phyloP scores from a whole-genome alignment of 2,113 vertebrate species.

The Synchiropus splendidus region DNA sequence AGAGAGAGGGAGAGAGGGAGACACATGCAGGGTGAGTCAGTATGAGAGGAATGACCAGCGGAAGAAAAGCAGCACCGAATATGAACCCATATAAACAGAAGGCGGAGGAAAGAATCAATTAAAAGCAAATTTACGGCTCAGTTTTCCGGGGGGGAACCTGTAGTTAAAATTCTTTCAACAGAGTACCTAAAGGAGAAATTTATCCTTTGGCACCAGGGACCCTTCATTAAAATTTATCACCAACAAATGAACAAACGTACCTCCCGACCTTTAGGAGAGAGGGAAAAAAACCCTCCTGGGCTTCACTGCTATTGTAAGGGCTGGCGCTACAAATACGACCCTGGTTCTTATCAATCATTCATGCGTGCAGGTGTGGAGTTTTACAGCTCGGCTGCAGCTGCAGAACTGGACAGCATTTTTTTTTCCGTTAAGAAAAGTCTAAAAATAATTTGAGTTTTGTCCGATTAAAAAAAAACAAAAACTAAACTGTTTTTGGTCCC shows the following conservation, averaged over 20 bases:
- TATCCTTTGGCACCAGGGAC: conserved; percentile 18
- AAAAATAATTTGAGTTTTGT: too few species aligned
- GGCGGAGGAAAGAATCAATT: conserved; percentile 6
- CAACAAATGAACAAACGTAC: conserved; percentile 16
- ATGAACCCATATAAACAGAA: background rate
- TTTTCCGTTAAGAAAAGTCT: too few species aligned
- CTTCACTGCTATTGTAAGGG: conserved; percentile 2
- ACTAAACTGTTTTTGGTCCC: too few species aligned
- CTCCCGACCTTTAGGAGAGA: background rate
- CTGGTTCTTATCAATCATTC: conserved; percentile 10
- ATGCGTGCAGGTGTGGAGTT: background rate
- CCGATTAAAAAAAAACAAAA: too few species aligned
- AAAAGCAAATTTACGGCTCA: conserved; percentile 20
- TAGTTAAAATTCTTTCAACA: conserved; percentile 30
- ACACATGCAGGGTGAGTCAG: background rate
- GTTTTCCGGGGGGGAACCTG: conserved; percentile 16
- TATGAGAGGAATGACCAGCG: background rate
- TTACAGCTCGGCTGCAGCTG: conserved; percentile 4
- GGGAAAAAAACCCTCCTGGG: background rate
- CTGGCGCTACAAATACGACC: conserved; percentile 4
- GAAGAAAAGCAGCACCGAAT: background rate
- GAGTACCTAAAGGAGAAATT: conserved; percentile 25
- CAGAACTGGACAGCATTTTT: background rate
- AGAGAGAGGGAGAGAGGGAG: background rate
- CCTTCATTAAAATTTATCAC: conserved; percentile 32